phyloP scores from a whole-genome alignment of 2,888 invertebrate genomes.

The Chorisops tibialis region DNA sequence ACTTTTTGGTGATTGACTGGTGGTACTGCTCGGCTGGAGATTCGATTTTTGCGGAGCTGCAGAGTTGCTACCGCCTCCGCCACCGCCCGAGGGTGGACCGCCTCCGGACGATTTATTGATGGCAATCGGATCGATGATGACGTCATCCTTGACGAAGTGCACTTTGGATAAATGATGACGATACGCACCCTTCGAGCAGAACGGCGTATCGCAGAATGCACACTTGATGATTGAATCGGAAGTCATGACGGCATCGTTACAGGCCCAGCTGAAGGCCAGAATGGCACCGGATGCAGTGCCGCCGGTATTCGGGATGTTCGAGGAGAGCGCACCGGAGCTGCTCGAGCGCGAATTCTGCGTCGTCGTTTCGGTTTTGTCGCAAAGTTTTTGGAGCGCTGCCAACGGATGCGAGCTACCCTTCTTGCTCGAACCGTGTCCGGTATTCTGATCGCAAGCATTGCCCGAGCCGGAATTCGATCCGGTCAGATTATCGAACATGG shows the following conservation, averaged over 20 bases:
- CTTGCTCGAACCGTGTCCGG: constrained; percentile 37
- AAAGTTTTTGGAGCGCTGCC: constrained; percentile 90
- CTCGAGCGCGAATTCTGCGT: constrained; percentile 46
- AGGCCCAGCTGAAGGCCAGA: constrained; percentile 90
- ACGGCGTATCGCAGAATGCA: constrained; percentile 91
- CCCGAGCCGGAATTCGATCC: constrained; percentile 53
- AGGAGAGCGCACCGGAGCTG: constrained; percentile 34
- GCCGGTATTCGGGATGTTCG: constrained; percentile 42
- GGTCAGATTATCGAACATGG: constrained; percentile 85
- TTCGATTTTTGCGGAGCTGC: constrained; percentile 10
- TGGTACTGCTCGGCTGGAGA: constrained; percentile 19
- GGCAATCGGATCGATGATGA: constrained; percentile 70
- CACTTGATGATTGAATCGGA: constrained; percentile 89
- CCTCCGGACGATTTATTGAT: constrained; percentile 50
- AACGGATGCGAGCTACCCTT: constrained; percentile 73
- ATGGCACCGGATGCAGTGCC: constrained; percentile 76
- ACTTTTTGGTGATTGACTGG: constrained; percentile 34
- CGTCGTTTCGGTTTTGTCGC: constrained; percentile 82
- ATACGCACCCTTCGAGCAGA: constrained; percentile 95
- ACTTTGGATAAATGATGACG: constrained; percentile 93
- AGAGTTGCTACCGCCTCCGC: constrained; percentile 26
- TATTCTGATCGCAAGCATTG: constrained; percentile 30
- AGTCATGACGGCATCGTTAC: constrained; percentile 86
- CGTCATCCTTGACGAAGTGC: constrained; percentile 93
- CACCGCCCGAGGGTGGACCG: constrained; percentile 29